Percentiles rank a stretch among this genome's conserved stretches.
Conservation (phyloP, 2,888 invertebrate genomes). For the Laspeyria flexula region DNA sequence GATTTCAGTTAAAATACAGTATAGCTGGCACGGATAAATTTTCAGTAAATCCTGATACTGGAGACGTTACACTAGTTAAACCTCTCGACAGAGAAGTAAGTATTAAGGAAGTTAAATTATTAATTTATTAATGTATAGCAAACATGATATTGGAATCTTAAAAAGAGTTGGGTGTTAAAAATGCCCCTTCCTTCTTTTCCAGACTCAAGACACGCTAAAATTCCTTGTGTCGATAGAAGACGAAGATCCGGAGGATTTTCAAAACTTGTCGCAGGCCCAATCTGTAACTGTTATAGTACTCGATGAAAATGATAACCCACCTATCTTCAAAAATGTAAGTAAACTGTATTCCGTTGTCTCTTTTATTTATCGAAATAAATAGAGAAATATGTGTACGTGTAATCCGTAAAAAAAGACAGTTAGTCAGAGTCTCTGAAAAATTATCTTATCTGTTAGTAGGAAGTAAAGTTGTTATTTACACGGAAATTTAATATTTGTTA, state of each 20-base stretch:
- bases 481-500: too few relatives aligned
- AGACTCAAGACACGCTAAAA: slow-evolving; percentile 92
- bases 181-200: slow-evolving; percentile 59
- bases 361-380: too few relatives aligned
- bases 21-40: slow-evolving; percentile 94
- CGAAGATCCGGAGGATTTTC: slow-evolving; percentile 86
- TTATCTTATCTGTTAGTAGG: too few relatives aligned
- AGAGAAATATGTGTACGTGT: too few relatives aligned
- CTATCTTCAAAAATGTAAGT: slow-evolving; percentile 91
- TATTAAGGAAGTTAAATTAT: slow-evolving; percentile 1
- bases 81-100: slow-evolving; percentile 93
- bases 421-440: too few relatives aligned
- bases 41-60: slow-evolving; percentile 90
- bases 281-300: slow-evolving; percentile 93
- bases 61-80: slow-evolving; percentile 92
- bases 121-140: not conserved
- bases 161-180: too few relatives aligned
- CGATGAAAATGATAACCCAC: slow-evolving; percentile 96
- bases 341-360: too few relatives aligned
- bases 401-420: too few relatives aligned
- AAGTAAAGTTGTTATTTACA: too few relatives aligned
- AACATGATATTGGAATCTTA: too few relatives aligned
- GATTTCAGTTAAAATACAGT: slow-evolving; percentile 86
- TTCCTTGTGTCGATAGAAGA: slow-evolving; percentile 94
- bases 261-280: slow-evolving; percentile 90